phyloP scores from a whole-genome alignment of 2,888 invertebrate species.

The Mesopsocus fuscifrons region DNA sequence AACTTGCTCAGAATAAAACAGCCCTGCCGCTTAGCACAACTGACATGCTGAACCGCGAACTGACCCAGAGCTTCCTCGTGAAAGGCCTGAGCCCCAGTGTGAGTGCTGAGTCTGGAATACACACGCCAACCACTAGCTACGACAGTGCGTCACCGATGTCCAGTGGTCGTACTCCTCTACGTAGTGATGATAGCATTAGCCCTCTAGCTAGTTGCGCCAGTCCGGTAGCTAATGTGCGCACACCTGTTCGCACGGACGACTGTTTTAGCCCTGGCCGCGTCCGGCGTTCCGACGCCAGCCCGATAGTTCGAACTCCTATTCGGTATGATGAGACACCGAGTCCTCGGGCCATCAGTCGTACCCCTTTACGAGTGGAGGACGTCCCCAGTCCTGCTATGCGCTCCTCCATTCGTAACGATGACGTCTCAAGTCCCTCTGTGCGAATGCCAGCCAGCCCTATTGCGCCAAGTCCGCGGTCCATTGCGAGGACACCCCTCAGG shows the following conservation, averaged over 20 bases:
- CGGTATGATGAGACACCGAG: not conserved
- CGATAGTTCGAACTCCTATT: constrained; percentile 3
- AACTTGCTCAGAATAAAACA: no score
- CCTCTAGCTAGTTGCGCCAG: constrained; percentile 1
- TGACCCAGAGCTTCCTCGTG: not conserved
- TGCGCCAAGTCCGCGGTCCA: not conserved
- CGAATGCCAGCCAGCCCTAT: not conserved
- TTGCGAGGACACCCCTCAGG: not conserved
- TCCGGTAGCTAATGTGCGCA: not conserved
- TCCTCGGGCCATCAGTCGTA: not conserved
- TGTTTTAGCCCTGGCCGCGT: not conserved
- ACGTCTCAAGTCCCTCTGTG: not conserved
- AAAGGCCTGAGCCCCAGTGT: constrained; percentile 5
- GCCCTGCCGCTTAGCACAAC: not conserved
- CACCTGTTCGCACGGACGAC: constrained; percentile 1
- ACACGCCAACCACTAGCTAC: not conserved
- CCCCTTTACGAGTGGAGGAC: constrained; percentile 1
- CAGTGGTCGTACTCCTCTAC: constrained; percentile 2
- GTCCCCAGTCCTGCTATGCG: not conserved
- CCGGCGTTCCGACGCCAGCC: not conserved
- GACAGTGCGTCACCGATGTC: constrained; percentile 4
- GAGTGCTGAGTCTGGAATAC: constrained; percentile 4
- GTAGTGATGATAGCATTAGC: constrained; percentile 8
- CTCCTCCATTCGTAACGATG: not conserved
- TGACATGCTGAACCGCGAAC: not conserved